These are phyloP conservation scores for Stomorhina lunata DNA, from an alignment of 2,888 invertebrate species.

Conservation along the genomic window DNA sequence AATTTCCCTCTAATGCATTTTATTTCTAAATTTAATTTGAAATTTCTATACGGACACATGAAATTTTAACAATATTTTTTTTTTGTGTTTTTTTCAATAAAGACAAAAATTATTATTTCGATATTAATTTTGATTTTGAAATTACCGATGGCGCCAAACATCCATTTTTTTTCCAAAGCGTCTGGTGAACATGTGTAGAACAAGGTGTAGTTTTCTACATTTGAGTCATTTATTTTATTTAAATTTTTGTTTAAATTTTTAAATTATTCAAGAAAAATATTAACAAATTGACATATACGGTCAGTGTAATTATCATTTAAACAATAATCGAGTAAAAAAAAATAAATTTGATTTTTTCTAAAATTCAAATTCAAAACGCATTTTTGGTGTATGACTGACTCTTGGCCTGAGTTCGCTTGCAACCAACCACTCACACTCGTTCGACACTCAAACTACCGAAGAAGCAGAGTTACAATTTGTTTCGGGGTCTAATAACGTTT, in stretches of 20 bases:
- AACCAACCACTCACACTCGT: background rate
- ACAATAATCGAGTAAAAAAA: too few relatives aligned
- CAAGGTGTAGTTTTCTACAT: background rate
- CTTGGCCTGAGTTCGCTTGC: background rate
- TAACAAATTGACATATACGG: slow-evolving; percentile 53
- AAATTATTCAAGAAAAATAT: background rate
- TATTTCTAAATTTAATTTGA: background rate
- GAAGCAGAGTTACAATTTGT: slow-evolving; percentile 26
- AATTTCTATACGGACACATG: background rate
- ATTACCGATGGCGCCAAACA: slow-evolving; percentile 52
- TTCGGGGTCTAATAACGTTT: background rate
- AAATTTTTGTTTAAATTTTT: background rate
- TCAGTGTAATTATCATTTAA: slow-evolving; percentile 49
- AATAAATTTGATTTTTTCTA: slow-evolving; percentile 4
- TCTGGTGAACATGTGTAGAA: slow-evolving; percentile 34
- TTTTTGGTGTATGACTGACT: slow-evolving; percentile 2
- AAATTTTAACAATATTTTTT: background rate
- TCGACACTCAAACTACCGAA: slow-evolving; percentile 8
- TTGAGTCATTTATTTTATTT: slow-evolving; percentile 3
- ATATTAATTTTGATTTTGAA: slow-evolving; percentile 1
- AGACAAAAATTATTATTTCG: background rate
- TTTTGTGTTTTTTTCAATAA: too few relatives aligned
- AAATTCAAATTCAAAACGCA: slow-evolving; percentile 42
- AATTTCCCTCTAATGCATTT: background rate
- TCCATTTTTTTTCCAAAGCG: slow-evolving; percentile 14